A percentile compares a stretch with the other conserved stretches of the same genome.
These are phyloP conservation scores for Pangasius larnaudii DNA, from an alignment of 2,797 vertebrate genomes.

Conservation along the genomic window DNA sequence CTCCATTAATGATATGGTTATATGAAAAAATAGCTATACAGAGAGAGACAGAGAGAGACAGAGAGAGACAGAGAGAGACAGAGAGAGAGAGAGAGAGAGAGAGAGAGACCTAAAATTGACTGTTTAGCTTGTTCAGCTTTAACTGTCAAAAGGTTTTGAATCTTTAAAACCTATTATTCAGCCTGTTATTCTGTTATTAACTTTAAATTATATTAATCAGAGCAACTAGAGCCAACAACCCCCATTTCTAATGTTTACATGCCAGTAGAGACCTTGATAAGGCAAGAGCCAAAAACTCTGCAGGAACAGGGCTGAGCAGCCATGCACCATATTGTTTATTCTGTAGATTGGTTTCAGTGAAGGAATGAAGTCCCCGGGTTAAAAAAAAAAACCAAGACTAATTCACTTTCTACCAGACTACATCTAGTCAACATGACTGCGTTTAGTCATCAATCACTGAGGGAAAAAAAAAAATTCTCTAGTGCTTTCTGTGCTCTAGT, in stretches of 20 bases:
- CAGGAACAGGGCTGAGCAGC: background rate
- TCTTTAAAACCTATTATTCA: background rate
- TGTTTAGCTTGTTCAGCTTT: background rate
- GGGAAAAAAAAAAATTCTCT: background rate
- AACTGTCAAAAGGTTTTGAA: background rate
- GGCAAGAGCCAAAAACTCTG: background rate
- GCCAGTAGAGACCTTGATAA: background rate
- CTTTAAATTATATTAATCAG: background rate
- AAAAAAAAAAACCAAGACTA: background rate
- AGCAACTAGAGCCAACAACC: background rate
- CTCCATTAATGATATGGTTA: background rate
- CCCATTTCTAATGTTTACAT: constrained; percentile 16
- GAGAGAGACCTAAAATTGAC: background rate
- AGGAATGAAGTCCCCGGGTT: background rate
- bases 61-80: background rate
- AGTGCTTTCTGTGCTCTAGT: background rate
- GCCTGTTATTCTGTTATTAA: background rate
- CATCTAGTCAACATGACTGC: background rate
- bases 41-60: background rate
- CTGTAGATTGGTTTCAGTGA: background rate
- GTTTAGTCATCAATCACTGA: background rate
- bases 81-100: no score
- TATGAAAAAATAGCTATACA: background rate
- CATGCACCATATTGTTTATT: background rate
- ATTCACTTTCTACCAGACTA: background rate